Percentiles rank a stretch among this genome's conserved stretches.
phyloP scores from a whole-genome alignment of 2,113 vertebrate species.

The Tetraodon nigroviridis region DNA sequence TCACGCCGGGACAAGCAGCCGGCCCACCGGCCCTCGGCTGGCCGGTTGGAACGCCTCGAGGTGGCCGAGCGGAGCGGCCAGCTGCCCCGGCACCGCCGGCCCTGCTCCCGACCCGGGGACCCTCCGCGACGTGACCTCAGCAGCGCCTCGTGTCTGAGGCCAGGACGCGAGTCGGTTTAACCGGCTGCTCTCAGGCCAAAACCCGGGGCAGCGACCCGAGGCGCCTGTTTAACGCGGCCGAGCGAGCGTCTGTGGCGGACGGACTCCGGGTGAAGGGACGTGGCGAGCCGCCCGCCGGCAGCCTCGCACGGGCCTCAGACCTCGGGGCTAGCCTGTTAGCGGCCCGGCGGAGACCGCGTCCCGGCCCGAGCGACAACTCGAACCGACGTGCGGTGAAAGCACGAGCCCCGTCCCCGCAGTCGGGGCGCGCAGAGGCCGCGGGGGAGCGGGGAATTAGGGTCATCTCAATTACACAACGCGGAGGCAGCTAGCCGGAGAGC shows the following conservation, averaged over 20 bases:
- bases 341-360: slow-evolving; percentile 1
- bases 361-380: neutral
- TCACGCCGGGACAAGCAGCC: neutral
- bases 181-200: too few species aligned
- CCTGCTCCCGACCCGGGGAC: neutral
- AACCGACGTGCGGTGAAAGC: neutral
- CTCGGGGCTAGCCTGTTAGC: slow-evolving; percentile 53
- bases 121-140: neutral
- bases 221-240: neutral
- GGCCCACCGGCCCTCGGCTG: too few species aligned
- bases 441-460: neutral
- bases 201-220: too few species aligned
- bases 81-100: neutral
- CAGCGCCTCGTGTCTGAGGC: neutral
- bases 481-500: slow-evolving; percentile 20
- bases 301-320: slow-evolving; percentile 55
- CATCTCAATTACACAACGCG: slow-evolving; percentile 33
- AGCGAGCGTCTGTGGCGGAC: slow-evolving; percentile 2
- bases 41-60: too few species aligned
- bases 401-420: neutral
- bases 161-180: too few species aligned
- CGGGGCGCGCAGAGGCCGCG: neutral
- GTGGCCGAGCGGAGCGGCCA: neutral
- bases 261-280: slow-evolving; percentile 45
- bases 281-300: slow-evolving; percentile 11